A percentile compares a stretch with the other conserved stretches of the same genome.
These are phyloP conservation scores for Saccostrea echinata DNA, from an alignment of 1,140 invertebrate genomes.

Conservation along the genomic window DNA sequence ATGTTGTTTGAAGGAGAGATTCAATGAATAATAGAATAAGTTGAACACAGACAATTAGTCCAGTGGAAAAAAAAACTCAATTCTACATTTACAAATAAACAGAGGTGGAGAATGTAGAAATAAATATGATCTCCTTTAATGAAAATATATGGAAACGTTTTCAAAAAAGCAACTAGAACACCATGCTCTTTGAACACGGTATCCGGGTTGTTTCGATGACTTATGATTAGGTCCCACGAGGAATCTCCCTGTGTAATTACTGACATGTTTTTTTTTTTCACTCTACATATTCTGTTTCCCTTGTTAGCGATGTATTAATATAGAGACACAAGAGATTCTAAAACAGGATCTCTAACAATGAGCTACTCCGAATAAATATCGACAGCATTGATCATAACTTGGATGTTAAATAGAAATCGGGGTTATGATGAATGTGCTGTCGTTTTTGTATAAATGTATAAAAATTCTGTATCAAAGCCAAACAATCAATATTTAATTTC, in stretches of 20 bases:
- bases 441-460: background rate
- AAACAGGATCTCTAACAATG: background rate
- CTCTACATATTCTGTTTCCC: background rate
- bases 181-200: background rate
- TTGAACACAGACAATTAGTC: too few relatives aligned
- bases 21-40: too few relatives aligned
- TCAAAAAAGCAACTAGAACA: background rate
- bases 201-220: background rate
- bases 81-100: too few relatives aligned
- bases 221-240: background rate
- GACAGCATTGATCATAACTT: background rate
- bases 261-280: slow-evolving; percentile 14
- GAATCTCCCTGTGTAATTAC: background rate
- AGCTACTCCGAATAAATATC: background rate
- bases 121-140: background rate
- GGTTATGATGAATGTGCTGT: background rate
- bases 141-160: background rate
- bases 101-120: too few relatives aligned
- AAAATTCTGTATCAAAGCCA: background rate
- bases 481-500: slow-evolving; percentile 11
- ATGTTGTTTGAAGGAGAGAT: too few relatives aligned
- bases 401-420: background rate
- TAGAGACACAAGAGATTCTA: background rate
- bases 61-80: too few relatives aligned
- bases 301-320: background rate